Evolutionary conservation across 2,113 vertebrate species (phyloP).

Genomic region (Epinephelus fuscoguttatus): DNA sequence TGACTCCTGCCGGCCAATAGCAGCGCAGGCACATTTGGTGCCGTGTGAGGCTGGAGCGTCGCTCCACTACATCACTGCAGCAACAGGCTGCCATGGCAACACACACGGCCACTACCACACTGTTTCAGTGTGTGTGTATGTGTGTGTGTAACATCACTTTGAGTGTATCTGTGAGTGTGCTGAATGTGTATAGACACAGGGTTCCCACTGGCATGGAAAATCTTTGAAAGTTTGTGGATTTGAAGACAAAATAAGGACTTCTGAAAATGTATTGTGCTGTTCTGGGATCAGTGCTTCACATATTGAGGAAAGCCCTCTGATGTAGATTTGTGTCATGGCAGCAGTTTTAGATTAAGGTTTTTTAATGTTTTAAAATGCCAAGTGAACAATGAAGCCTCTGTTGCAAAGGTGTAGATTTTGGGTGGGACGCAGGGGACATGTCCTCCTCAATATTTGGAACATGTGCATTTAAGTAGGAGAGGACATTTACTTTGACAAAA

Average conservation of each 20-base stretch:
- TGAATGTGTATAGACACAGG: constrained; percentile 37
- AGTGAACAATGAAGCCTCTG: not conserved
- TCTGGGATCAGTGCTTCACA: constrained; percentile 7
- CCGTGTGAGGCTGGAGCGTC: constrained; percentile 75
- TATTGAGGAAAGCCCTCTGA: constrained; percentile 16
- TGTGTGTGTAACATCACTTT: constrained; percentile 7
- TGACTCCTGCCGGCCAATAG: constrained; percentile 73
- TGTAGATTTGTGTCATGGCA: not conserved
- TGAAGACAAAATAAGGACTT: not conserved
- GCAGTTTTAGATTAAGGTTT: not conserved
- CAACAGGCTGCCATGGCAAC: constrained; percentile 88
- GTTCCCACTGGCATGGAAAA: constrained; percentile 41
- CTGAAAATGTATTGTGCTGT: not conserved
- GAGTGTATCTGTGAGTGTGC: constrained; percentile 39
- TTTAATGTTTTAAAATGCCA: not conserved
- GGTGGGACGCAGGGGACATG: no score
- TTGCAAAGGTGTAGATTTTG: no score
- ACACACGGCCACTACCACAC: constrained; percentile 69
- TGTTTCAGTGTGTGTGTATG: constrained; percentile 45
- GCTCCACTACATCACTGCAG: constrained; percentile 81
- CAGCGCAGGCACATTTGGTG: constrained; percentile 76
- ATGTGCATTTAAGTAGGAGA: no score
- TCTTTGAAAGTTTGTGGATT: constrained; percentile 46
- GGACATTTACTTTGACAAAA: no score
- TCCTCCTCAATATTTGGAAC: no score